These are phyloP conservation scores for Micromussa lordhowensis DNA, from an alignment of 92 coral and sea anemone genomes.

Conservation along the genomic window DNA sequence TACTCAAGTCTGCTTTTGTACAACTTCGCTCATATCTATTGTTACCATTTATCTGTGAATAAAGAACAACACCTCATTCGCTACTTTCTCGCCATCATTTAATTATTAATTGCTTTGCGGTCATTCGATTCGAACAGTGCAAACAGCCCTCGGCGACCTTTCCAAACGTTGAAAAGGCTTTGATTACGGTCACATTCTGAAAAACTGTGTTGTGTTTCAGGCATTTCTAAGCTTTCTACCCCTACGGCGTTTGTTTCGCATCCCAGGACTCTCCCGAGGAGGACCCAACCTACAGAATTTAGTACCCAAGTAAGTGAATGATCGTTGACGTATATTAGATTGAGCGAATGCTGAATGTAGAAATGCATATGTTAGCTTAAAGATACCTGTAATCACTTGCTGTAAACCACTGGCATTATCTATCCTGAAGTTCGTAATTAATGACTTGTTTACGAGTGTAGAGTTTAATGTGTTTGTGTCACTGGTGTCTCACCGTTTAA, in stretches of 20 bases:
- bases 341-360: neutral
- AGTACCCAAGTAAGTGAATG: constrained; percentile 46
- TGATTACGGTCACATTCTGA: neutral
- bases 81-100: neutral
- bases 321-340: neutral
- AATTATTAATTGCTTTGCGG: constrained; percentile 25
- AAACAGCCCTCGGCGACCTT: neutral
- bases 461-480: neutral
- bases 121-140: neutral
- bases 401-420: neutral
- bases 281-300: constrained; percentile 37
- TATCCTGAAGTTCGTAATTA: neutral
- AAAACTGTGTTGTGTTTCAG: constrained; percentile 17
- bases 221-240: constrained; percentile 54
- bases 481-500: neutral
- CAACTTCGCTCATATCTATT: neutral
- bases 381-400: neutral
- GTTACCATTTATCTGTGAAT: neutral
- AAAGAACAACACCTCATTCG: constrained; percentile 18
- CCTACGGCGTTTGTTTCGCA: constrained; percentile 26
- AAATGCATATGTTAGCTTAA: neutral
- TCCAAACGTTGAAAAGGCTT: neutral
- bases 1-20: neutral
- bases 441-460: neutral
- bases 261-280: constrained; percentile 33